Conservation (phyloP, 2,113 vertebrate species). For the Odobenus rosmarus region DNA sequence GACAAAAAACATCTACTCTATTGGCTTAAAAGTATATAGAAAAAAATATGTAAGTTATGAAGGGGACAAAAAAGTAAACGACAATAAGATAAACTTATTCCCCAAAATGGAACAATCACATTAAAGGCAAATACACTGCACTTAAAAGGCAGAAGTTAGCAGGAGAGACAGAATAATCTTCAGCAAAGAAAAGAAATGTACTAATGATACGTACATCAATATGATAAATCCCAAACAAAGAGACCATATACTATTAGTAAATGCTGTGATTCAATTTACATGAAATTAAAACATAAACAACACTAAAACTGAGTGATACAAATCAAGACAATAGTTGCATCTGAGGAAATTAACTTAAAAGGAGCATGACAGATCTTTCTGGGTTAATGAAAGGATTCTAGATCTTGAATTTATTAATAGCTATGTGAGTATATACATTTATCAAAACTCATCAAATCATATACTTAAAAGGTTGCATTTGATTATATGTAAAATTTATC, state of each 20-base stretch:
- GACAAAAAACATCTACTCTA: background rate
- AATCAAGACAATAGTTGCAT: no score
- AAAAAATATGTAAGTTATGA: background rate
- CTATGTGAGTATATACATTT: no score
- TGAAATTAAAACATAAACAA: background rate
- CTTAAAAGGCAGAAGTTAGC: background rate
- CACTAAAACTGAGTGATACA: no score
- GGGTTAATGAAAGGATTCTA: no score
- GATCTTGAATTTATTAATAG: no score
- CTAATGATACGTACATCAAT: background rate
- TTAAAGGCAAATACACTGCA: background rate
- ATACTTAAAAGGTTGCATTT: no score
- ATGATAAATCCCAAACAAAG: background rate
- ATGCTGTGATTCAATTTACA: background rate
- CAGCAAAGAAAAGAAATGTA: background rate
- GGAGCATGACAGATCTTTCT: no score
- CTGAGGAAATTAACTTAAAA: no score
- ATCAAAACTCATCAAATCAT: no score
- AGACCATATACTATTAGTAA: background rate
- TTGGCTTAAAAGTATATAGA: background rate
- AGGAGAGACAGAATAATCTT: background rate
- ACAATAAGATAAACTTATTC: background rate
- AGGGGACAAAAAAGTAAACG: background rate
- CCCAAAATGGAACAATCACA: background rate
- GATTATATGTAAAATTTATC: no score